Conservation (phyloP, 2,797 vertebrate genomes). For the Molothrus ater region DNA sequence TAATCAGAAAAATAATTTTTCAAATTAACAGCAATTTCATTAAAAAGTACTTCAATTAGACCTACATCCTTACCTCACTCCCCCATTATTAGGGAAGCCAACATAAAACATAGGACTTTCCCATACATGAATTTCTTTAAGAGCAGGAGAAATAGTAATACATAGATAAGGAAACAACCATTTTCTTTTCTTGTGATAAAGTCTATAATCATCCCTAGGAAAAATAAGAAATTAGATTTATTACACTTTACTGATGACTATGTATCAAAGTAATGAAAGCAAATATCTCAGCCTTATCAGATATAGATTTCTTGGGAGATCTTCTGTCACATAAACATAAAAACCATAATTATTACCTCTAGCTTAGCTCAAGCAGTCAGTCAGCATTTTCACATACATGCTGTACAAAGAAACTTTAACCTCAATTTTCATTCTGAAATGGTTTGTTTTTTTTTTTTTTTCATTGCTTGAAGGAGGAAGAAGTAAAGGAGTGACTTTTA, state of each 20-base stretch:
- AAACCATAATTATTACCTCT: not conserved
- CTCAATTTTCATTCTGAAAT: not conserved
- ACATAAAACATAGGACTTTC: not conserved
- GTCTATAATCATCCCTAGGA: not conserved
- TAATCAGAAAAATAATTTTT: not conserved
- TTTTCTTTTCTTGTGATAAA: not conserved
- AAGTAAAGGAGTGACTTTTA: not conserved
- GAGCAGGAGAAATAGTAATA: not conserved
- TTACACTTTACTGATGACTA: not conserved
- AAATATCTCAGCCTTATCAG: not conserved
- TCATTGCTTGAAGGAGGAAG: not conserved
- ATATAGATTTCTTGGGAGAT: not conserved
- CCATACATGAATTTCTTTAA: not conserved
- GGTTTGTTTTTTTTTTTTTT: not conserved
- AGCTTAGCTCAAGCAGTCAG: not conserved
- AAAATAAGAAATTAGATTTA: constrained; percentile 3
- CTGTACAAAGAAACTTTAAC: not conserved
- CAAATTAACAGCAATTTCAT: not conserved
- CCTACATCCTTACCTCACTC: rapidly evolving
- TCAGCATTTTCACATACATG: not conserved
- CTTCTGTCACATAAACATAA: constrained; percentile 6
- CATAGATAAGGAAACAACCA: not conserved
- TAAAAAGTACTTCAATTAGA: not conserved
- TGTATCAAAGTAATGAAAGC: not conserved
- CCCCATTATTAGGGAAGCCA: rapidly evolving